Evolutionary conservation across 2,113 vertebrate genomes (phyloP).

Genomic region (Caretta caretta): DNA sequence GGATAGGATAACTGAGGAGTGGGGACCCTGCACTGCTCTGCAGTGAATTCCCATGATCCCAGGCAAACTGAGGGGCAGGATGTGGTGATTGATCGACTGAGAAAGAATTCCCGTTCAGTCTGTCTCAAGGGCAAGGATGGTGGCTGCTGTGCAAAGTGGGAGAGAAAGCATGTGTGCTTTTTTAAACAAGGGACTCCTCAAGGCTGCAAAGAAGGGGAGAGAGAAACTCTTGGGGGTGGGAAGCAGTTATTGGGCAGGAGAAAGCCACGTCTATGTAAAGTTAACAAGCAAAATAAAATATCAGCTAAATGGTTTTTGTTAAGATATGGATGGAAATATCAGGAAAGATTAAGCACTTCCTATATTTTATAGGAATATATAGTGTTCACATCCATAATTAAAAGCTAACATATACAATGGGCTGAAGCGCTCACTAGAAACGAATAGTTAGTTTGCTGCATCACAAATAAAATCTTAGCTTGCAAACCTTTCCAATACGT

Average conservation of each 20-base stretch:
- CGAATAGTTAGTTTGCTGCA: not conserved
- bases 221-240: not conserved
- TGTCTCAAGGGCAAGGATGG: accelerated
- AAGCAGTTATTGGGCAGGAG: constrained; percentile 24
- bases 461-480: not conserved
- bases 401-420: not conserved
- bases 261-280: constrained; percentile 28
- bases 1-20: not conserved
- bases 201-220: not conserved
- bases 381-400: not conserved
- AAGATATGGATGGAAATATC: not conserved
- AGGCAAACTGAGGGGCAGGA: not conserved
- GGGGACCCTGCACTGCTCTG: not conserved
- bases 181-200: constrained; percentile 13
- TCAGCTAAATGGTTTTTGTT: not conserved
- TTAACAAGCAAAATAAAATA: constrained; percentile 26
- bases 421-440: not conserved
- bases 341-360: constrained; percentile 1
- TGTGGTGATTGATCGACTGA: not conserved
- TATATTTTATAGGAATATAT: not conserved
- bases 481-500: constrained; percentile 93
- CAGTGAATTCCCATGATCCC: constrained; percentile 1
- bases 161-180: not conserved
- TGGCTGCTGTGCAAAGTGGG: not conserved
- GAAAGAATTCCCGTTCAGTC: not conserved